Conservation (phyloP, 2,888 invertebrate species). For the Timandra comae region DNA sequence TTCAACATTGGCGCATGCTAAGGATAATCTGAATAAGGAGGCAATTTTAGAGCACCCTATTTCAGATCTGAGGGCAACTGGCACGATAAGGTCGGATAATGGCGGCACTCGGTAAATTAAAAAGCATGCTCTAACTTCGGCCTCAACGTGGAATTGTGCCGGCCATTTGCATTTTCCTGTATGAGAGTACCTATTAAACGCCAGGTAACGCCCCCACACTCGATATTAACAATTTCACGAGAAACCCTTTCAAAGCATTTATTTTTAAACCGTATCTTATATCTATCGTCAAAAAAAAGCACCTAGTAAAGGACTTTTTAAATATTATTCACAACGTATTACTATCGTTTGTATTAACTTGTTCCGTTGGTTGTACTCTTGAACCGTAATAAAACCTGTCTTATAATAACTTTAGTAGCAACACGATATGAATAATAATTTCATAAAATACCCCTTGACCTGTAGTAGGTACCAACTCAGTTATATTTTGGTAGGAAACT, state of each 20-base stretch:
- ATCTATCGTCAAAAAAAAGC: no score
- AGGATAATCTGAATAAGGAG: slow-evolving; percentile 53
- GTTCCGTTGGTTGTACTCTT: no score
- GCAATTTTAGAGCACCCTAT: slow-evolving; percentile 49
- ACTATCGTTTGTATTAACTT: no score
- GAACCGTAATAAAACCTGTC: no score
- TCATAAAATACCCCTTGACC: no score
- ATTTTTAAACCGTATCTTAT: no score
- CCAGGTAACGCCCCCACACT: slow-evolving; percentile 24
- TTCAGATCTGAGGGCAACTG: slow-evolving; percentile 48
- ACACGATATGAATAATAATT: no score
- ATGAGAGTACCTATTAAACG: slow-evolving; percentile 31
- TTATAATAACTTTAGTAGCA: no score
- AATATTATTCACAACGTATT: no score
- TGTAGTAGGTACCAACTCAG: no score
- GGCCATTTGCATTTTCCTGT: slow-evolving; percentile 48
- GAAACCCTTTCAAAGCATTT: slow-evolving; percentile 11
- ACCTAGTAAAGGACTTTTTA: no score
- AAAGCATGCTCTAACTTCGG: slow-evolving; percentile 46
- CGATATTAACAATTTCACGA: slow-evolving; percentile 25
- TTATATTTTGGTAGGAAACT: no score
- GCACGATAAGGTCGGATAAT: slow-evolving; percentile 51
- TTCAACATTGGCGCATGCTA: slow-evolving; percentile 41
- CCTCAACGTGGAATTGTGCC: slow-evolving; percentile 38
- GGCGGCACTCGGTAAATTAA: slow-evolving; percentile 60